phyloP scores from a whole-genome alignment of 2,888 invertebrate genomes.

The Eupithecia centaureata region DNA sequence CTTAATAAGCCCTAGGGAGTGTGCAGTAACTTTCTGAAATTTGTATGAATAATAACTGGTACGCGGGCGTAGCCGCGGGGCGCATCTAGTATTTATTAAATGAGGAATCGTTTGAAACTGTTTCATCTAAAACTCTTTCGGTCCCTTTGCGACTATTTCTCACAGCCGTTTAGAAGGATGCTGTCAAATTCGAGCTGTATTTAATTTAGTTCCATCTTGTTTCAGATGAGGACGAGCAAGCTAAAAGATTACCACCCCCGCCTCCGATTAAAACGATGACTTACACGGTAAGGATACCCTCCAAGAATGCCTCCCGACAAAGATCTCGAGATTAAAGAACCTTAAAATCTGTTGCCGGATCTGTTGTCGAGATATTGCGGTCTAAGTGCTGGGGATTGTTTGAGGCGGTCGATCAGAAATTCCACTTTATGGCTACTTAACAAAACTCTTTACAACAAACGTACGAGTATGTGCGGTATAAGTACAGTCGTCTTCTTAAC shows the following conservation, averaged over 20 bases:
- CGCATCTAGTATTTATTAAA: background rate
- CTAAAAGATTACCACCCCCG: slow-evolving; percentile 85
- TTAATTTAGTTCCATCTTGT: slow-evolving; percentile 49
- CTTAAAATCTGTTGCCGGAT: slow-evolving; percentile 22
- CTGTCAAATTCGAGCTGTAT: background rate
- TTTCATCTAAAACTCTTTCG: background rate
- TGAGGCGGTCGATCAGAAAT: slow-evolving; percentile 38
- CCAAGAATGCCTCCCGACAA: slow-evolving; percentile 25
- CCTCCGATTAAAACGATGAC: slow-evolving; percentile 90
- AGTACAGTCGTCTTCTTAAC: background rate
- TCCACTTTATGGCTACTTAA: slow-evolving; percentile 7
- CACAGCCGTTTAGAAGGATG: background rate
- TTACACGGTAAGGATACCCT: slow-evolving; percentile 86
- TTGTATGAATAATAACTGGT: too few species aligned
- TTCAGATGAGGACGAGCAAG: slow-evolving; percentile 86
- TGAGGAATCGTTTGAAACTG: background rate
- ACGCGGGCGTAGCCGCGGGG: too few species aligned
- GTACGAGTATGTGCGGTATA: background rate
- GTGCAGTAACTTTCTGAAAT: too few species aligned
- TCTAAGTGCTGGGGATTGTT: slow-evolving; percentile 25
- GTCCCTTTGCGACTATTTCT: background rate
- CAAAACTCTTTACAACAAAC: slow-evolving; percentile 13
- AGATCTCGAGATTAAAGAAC: slow-evolving; percentile 27
- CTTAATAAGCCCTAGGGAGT: too few species aligned
- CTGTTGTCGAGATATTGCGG: slow-evolving; percentile 22